phyloP scores from a whole-genome alignment of 2,888 invertebrate species.

The Caenorhabditis afra region DNA sequence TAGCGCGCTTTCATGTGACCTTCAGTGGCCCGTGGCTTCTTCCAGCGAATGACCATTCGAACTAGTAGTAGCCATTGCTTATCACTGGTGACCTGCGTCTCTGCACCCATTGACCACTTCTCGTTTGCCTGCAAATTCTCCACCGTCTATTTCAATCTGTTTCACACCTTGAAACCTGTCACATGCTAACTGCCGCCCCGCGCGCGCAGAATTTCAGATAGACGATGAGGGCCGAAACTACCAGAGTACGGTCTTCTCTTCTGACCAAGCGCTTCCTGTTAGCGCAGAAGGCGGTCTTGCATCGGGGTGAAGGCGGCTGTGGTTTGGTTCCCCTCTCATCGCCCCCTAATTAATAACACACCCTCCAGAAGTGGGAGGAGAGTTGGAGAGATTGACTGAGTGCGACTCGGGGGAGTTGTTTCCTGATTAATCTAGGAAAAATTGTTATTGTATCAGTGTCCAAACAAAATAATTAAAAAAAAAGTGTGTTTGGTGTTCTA shows the following conservation, averaged over 20 bases:
- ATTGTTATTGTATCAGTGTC: constrained; percentile 47
- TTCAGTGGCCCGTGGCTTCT: constrained; percentile 43
- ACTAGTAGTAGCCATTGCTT: constrained; percentile 55
- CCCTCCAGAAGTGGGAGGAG: constrained; percentile 19
- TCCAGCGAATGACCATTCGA: constrained; percentile 56
- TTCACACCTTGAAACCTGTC: constrained; percentile 60
- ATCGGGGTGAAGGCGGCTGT: constrained; percentile 10
- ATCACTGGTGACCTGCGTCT: constrained; percentile 51
- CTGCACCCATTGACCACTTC: constrained; percentile 4
- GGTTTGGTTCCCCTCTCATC: constrained; percentile 8
- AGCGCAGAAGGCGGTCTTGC: neutral
- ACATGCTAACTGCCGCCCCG: constrained; percentile 21
- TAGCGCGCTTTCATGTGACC: constrained; percentile 45
- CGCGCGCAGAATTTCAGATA: constrained; percentile 45
- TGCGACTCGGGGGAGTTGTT: constrained; percentile 46
- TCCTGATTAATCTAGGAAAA: constrained; percentile 42
- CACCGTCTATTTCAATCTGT: constrained; percentile 48
- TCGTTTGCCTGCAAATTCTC: constrained; percentile 42
- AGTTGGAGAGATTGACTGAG: constrained; percentile 24
- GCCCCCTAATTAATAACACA: constrained; percentile 9
- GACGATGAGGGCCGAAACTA: constrained; percentile 6
- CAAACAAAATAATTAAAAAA: constrained; percentile 51
- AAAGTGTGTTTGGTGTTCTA: constrained; percentile 47
- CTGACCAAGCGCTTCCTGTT: neutral
- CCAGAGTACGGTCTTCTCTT: constrained; percentile 8